phyloP scores from a whole-genome alignment of 1,140 invertebrate species.

The Stegodyphus mimosarum region DNA sequence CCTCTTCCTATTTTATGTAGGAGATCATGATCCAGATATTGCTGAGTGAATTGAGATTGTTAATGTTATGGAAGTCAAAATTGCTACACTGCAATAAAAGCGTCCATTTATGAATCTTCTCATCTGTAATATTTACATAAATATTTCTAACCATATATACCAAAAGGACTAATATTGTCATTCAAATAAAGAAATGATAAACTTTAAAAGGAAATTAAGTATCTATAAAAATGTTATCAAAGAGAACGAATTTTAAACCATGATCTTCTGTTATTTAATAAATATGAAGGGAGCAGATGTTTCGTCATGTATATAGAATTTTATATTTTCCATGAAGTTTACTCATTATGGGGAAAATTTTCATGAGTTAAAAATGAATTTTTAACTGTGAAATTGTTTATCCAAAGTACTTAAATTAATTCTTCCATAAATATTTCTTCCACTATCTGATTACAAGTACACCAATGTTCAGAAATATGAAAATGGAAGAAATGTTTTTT shows the following conservation, averaged over 20 bases:
- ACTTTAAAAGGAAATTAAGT: background rate
- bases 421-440: background rate
- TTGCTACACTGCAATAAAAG: slow-evolving; percentile 24
- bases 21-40: slow-evolving; percentile 26
- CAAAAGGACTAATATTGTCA: background rate
- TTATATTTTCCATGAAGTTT: background rate
- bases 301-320: background rate
- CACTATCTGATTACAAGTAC: background rate
- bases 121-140: slow-evolving; percentile 55
- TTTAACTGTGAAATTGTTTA: background rate
- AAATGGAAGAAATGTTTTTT: background rate
- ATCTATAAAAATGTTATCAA: background rate
- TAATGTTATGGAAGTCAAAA: background rate
- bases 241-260: background rate
- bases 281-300: background rate
- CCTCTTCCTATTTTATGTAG: slow-evolving; percentile 60
- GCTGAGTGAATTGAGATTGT: background rate
- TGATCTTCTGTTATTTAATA: background rate
- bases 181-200: background rate
- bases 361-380: no score
- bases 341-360: background rate
- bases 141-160: background rate
- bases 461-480: background rate
- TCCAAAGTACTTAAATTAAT: background rate
- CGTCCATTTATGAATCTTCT: slow-evolving; percentile 32